A percentile compares a stretch with the other conserved stretches of the same genome.
These are phyloP conservation scores for Tribolium madens DNA, from an alignment of 1,140 invertebrate genomes.

Conservation along the genomic window DNA sequence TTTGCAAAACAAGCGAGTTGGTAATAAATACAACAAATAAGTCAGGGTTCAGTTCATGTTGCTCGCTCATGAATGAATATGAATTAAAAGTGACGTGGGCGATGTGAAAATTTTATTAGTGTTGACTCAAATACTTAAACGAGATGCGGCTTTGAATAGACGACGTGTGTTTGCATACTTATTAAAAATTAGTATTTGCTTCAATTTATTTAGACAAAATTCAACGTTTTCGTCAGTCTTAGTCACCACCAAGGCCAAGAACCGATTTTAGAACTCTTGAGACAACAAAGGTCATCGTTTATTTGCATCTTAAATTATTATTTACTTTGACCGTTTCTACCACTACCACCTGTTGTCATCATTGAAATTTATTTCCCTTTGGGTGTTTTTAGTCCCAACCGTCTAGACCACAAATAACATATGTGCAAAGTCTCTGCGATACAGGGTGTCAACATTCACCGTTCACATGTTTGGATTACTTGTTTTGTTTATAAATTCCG, in stretches of 20 bases:
- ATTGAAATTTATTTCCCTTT: neutral
- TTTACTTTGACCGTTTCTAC: neutral
- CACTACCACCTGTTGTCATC: slow-evolving; percentile 9
- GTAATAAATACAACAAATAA: slow-evolving; percentile 21
- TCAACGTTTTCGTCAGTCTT: too few species aligned
- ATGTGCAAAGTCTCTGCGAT: neutral
- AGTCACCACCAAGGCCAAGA: too few species aligned
- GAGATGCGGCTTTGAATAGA: neutral
- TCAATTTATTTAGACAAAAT: too few species aligned
- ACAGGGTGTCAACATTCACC: slow-evolving; percentile 2
- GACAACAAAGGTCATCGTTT: too few species aligned
- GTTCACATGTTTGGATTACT: neutral
- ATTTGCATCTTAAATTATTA: neutral
- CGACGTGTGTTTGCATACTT: slow-evolving; percentile 11
- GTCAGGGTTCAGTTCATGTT: slow-evolving; percentile 21
- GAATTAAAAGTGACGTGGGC: slow-evolving; percentile 18
- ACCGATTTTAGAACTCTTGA: too few species aligned
- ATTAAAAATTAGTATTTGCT: slow-evolving; percentile 19
- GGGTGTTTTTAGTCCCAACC: neutral
- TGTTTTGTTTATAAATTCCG: slow-evolving; percentile 20
- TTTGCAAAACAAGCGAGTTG: slow-evolving; percentile 5
- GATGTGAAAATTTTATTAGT: slow-evolving; percentile 34
- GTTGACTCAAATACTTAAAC: slow-evolving; percentile 20
- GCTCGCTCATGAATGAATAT: slow-evolving; percentile 30
- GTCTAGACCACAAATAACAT: slow-evolving; percentile 17